phyloP scores from a whole-genome alignment of 2,797 vertebrate genomes.

The Ambastaia sidthimunki region DNA sequence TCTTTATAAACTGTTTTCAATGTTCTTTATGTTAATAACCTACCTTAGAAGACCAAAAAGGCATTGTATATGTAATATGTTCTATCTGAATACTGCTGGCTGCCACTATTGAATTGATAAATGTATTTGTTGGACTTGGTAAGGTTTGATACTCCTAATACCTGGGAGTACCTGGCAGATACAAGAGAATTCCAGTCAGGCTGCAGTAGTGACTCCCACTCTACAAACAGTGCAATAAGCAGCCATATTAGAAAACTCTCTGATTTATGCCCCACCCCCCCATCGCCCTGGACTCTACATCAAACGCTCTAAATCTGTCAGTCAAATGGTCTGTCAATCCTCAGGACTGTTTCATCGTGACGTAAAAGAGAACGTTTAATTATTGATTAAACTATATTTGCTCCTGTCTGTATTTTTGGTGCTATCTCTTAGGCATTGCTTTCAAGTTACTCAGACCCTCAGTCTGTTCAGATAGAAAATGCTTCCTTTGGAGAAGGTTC shows the following conservation, averaged over 20 bases:
- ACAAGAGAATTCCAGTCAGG: constrained; percentile 26
- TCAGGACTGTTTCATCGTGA: constrained; percentile 54
- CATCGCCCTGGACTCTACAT: constrained; percentile 58
- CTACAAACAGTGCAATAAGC: neutral
- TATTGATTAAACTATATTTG: constrained; percentile 74
- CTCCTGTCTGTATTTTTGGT: constrained; percentile 48
- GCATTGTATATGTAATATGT: neutral
- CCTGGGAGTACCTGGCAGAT: constrained; percentile 60
- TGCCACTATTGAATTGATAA: constrained; percentile 29
- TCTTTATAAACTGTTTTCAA: constrained; percentile 49
- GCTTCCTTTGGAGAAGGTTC: neutral
- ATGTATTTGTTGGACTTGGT: constrained; percentile 47
- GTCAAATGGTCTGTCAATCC: constrained; percentile 73
- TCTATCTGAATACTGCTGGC: neutral
- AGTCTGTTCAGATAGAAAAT: neutral
- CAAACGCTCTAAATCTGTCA: constrained; percentile 79
- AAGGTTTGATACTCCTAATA: constrained; percentile 56
- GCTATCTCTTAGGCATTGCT: constrained; percentile 13
- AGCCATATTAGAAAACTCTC: neutral
- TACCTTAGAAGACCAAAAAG: constrained; percentile 15
- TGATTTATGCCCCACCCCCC: neutral
- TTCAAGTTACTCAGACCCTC: constrained; percentile 29
- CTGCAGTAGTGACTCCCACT: constrained; percentile 13
- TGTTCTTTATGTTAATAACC: constrained; percentile 37
- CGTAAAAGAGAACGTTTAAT: constrained; percentile 75